A percentile compares a stretch with the other conserved stretches of the same genome.
These are phyloP conservation scores for Chouioia cunea DNA, from an alignment of 2,888 invertebrate species.

Conservation along the genomic window DNA sequence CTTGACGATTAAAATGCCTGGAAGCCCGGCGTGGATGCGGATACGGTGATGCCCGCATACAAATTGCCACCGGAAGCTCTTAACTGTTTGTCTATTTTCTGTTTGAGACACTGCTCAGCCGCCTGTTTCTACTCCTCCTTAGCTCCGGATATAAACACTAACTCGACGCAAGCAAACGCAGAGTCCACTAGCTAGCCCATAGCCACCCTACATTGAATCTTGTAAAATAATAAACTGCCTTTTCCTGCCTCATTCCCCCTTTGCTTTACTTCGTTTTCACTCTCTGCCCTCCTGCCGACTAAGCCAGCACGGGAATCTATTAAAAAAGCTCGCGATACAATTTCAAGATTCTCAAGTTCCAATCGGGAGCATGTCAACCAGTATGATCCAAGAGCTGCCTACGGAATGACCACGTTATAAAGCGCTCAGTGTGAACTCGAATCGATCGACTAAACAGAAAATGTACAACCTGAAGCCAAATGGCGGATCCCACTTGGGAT, in stretches of 20 bases:
- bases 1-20: conserved; percentile 55
- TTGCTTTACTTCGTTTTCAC: too few species aligned
- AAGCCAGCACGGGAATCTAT: too few species aligned
- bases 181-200: neutral
- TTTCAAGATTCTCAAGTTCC: conserved; percentile 5
- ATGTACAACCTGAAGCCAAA: too few species aligned
- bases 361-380: too few species aligned
- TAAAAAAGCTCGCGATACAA: neutral
- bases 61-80: conserved; percentile 60
- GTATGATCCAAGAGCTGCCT: too few species aligned
- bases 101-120: neutral
- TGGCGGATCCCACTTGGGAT: too few species aligned
- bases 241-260: conserved; percentile 1
- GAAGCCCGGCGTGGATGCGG: conserved; percentile 57
- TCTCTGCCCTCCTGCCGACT: too few species aligned
- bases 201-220: conserved; percentile 10
- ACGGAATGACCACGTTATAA: too few species aligned
- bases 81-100: conserved; percentile 55
- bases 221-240: conserved; percentile 32
- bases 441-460: too few species aligned
- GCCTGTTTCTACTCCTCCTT: conserved; percentile 2
- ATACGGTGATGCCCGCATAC: conserved; percentile 63
- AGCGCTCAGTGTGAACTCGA: too few species aligned
- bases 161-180: neutral
- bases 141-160: conserved; percentile 13